Percentiles rank a stretch among this genome's conserved stretches.
Evolutionary conservation across 2,888 invertebrate species (phyloP).

Genomic region (Euphydryas editha): DNA sequence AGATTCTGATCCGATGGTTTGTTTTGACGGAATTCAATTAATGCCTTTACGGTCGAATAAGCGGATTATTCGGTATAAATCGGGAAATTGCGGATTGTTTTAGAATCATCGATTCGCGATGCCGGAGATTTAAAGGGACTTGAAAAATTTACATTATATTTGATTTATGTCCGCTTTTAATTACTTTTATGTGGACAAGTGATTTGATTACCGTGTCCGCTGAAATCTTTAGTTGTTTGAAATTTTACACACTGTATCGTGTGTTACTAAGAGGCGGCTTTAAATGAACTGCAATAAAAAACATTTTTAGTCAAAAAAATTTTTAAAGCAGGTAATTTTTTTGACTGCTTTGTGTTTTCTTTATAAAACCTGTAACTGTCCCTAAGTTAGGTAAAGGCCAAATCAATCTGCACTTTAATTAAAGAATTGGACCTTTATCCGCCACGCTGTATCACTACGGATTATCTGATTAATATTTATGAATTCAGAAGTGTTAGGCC

Average conservation of each 20-base stretch:
- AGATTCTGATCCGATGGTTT: constrained; percentile 51
- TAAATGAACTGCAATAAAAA: not conserved
- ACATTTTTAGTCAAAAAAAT: too few species aligned
- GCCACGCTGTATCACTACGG: too few species aligned
- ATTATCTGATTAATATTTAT: too few species aligned
- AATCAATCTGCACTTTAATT: too few species aligned
- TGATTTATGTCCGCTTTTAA: constrained; percentile 11
- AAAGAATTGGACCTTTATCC: too few species aligned
- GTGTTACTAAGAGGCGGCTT: not conserved
- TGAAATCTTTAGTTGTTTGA: not conserved
- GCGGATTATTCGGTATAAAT: constrained; percentile 54
- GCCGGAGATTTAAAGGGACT: constrained; percentile 23
- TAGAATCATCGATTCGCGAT: constrained; percentile 38
- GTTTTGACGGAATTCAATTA: constrained; percentile 69
- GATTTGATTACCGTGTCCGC: constrained; percentile 4
- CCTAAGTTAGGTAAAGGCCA: too few species aligned
- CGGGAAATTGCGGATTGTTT: constrained; percentile 35
- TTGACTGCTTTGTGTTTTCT: too few species aligned
- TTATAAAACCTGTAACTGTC: too few species aligned
- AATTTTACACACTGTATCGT: not conserved
- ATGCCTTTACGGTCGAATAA: constrained; percentile 56
- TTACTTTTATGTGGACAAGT: not conserved
- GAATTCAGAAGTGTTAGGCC: too few species aligned
- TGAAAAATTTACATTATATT: constrained; percentile 15
- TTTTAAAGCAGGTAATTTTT: too few species aligned